These are phyloP conservation scores for Eurosta solidaginis DNA, from an alignment of 1,140 invertebrate species.

Conservation along the genomic window DNA sequence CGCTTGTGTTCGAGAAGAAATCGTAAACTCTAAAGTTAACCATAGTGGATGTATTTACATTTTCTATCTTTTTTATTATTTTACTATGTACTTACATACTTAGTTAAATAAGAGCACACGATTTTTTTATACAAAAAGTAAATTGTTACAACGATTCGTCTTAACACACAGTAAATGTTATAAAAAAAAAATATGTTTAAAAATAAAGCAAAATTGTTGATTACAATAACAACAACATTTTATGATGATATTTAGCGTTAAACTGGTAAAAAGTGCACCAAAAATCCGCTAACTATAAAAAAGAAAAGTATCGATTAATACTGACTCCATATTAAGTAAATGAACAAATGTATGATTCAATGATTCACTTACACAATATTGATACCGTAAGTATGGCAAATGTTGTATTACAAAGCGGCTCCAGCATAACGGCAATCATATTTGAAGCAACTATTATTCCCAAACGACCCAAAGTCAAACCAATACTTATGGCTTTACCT, in stretches of 20 bases:
- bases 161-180: not conserved
- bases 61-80: too few species aligned
- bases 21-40: too few species aligned
- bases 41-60: too few species aligned
- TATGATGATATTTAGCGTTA: not conserved
- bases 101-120: too few species aligned
- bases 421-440: constrained; percentile 63
- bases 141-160: too few species aligned
- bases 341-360: not conserved
- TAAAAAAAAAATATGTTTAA: constrained; percentile 22
- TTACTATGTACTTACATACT: too few species aligned
- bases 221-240: not conserved
- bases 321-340: not conserved
- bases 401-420: constrained; percentile 62
- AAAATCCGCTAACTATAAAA: constrained; percentile 44
- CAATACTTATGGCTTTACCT: constrained; percentile 66
- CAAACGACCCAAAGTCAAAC: constrained; percentile 65
- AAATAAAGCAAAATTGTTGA: not conserved
- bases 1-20: too few species aligned
- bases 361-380: constrained; percentile 42
- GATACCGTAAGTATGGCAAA: constrained; percentile 51
- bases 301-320: not conserved
- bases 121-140: too few species aligned
- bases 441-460: constrained; percentile 65
- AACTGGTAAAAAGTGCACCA: constrained; percentile 44